Conservation (phyloP, 2,797 vertebrate genomes). For the Sternarchorhynchus goeldii region DNA sequence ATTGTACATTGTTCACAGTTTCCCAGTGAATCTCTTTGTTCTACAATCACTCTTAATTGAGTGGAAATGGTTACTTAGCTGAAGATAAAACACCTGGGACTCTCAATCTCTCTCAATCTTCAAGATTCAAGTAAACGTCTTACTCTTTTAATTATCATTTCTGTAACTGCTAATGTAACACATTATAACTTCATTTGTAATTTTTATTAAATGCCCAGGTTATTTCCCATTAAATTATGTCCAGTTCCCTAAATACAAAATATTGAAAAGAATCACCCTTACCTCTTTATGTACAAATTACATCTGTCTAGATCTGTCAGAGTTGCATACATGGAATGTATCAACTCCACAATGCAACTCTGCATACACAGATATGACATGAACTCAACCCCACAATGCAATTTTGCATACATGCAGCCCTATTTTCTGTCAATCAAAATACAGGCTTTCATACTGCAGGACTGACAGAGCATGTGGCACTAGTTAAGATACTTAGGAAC, state of each 20-base stretch:
- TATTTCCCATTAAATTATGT: no score
- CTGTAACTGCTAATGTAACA: neutral
- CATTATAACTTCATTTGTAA: neutral
- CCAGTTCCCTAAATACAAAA: no score
- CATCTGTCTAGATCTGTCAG: neutral
- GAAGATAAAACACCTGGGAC: neutral
- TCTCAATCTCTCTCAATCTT: neutral
- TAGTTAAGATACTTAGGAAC: no score
- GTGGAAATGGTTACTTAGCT: constrained; percentile 1
- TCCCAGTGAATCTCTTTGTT: neutral
- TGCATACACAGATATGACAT: neutral
- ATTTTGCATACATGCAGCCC: neutral
- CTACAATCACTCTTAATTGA: neutral
- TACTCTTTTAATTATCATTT: neutral
- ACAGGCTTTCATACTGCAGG: neutral
- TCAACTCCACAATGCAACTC: neutral
- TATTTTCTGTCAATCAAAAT: neutral
- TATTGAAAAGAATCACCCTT: neutral
- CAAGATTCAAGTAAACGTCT: neutral
- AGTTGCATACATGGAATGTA: neutral
- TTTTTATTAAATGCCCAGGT: no score
- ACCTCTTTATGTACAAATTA: neutral
- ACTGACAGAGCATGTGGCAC: no score
- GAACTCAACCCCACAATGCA: neutral
- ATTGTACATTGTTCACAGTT: neutral